These are phyloP conservation scores for Indicator indicator DNA, from an alignment of 2,113 vertebrate genomes.

Conservation along the genomic window DNA sequence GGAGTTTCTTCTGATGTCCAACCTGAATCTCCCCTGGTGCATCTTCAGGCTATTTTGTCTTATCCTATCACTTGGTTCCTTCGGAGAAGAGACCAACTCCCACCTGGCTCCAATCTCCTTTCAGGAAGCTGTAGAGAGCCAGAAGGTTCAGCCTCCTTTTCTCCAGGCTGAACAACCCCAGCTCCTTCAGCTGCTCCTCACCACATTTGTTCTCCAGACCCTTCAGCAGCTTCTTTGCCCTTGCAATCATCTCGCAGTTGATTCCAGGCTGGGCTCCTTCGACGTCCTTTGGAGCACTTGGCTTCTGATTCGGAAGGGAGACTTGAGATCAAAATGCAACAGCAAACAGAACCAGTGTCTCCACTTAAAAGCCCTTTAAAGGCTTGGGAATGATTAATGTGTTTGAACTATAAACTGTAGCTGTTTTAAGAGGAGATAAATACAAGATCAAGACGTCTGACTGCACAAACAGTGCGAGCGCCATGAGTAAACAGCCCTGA, in stretches of 20 bases:
- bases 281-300: background rate
- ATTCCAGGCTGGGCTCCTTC: background rate
- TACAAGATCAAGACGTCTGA: slow-evolving; percentile 63
- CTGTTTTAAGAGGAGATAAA: slow-evolving; percentile 67
- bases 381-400: slow-evolving; percentile 52
- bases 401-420: slow-evolving; percentile 47
- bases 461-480: slow-evolving; percentile 69
- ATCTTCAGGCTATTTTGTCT: no score
- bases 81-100: no score
- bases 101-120: no score
- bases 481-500: slow-evolving; percentile 67
- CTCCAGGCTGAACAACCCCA: no score
- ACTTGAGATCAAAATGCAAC: background rate
- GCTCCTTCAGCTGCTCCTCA: no score
- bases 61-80: no score
- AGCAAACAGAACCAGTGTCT: slow-evolving; percentile 44
- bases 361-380: slow-evolving; percentile 63
- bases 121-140: no score
- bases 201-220: no score
- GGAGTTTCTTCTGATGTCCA: no score
- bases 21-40: no score
- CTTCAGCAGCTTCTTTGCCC: no score
- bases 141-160: no score
- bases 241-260: background rate
- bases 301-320: background rate